A percentile compares a stretch with the other conserved stretches of the same genome.
These are phyloP conservation scores for Tympanuchus pallidicinctus DNA, from an alignment of 2,113 vertebrate species.

Conservation along the genomic window DNA sequence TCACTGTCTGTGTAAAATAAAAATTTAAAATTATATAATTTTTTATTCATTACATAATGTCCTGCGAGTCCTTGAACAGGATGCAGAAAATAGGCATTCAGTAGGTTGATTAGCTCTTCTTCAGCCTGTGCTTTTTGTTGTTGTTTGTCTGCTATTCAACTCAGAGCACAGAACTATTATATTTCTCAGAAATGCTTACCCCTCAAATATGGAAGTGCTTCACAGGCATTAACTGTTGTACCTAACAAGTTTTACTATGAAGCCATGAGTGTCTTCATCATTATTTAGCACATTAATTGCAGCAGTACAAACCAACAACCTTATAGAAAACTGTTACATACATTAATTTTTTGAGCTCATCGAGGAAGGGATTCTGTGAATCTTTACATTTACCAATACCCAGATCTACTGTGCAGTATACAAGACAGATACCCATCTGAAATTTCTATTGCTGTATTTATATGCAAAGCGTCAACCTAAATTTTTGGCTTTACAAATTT, in stretches of 20 bases:
- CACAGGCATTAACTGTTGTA: background rate
- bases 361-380: background rate
- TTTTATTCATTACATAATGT: background rate
- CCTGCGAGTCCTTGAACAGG: background rate
- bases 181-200: background rate
- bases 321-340: background rate
- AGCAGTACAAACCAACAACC: background rate
- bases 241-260: background rate
- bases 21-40: background rate
- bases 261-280: background rate
- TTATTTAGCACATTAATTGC: background rate
- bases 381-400: fast-evolving
- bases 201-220: background rate
- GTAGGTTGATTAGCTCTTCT: background rate
- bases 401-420: background rate
- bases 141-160: background rate
- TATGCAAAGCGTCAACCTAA: background rate
- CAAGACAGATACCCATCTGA: background rate
- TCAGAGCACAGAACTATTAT: background rate
- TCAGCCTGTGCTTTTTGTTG: background rate
- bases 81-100: background rate
- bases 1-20: background rate
- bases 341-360: background rate
- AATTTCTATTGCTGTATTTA: background rate
- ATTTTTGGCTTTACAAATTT: background rate